Percentiles rank a stretch among this genome's conserved stretches.
phyloP scores from a whole-genome alignment of 2,888 invertebrate species.

The Pterostichus niger region DNA sequence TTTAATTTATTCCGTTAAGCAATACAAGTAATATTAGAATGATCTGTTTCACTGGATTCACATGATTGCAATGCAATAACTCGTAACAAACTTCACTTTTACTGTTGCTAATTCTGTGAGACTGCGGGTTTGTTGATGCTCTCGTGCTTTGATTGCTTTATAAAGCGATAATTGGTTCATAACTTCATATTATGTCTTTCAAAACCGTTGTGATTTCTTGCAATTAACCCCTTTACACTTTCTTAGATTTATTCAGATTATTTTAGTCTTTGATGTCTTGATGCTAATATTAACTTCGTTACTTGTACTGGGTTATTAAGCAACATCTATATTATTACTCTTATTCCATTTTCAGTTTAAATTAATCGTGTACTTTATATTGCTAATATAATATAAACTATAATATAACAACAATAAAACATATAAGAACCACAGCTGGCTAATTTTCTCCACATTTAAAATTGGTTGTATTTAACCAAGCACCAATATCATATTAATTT shows the following conservation, averaged over 20 bases:
- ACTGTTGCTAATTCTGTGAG: background rate
- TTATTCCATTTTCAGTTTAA: too few species aligned
- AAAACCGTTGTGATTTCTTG: slow-evolving; percentile 13
- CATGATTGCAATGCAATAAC: slow-evolving; percentile 17
- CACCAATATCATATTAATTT: too few species aligned
- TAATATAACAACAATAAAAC: too few species aligned
- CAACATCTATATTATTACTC: too few species aligned
- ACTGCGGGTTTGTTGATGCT: slow-evolving; percentile 9
- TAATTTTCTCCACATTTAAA: too few species aligned
- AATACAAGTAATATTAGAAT: slow-evolving; percentile 22
- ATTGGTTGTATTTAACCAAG: too few species aligned
- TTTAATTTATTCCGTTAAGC: slow-evolving; percentile 50
- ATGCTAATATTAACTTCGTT: too few species aligned
- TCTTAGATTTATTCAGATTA: slow-evolving; percentile 13
- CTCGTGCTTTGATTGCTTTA: slow-evolving; percentile 35
- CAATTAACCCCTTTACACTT: slow-evolving; percentile 6
- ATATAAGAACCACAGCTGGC: too few species aligned
- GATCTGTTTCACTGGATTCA: slow-evolving; percentile 21
- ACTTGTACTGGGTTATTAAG: too few species aligned
- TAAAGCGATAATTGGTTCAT: slow-evolving; percentile 46
- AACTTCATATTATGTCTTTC: slow-evolving; percentile 39
- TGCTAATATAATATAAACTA: too few species aligned
- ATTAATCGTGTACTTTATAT: too few species aligned
- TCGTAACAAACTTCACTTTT: background rate
- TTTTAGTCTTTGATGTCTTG: background rate